These are phyloP conservation scores for Sepiola atlantica DNA, from an alignment of 2,888 invertebrate genomes.

Conservation along the genomic window DNA sequence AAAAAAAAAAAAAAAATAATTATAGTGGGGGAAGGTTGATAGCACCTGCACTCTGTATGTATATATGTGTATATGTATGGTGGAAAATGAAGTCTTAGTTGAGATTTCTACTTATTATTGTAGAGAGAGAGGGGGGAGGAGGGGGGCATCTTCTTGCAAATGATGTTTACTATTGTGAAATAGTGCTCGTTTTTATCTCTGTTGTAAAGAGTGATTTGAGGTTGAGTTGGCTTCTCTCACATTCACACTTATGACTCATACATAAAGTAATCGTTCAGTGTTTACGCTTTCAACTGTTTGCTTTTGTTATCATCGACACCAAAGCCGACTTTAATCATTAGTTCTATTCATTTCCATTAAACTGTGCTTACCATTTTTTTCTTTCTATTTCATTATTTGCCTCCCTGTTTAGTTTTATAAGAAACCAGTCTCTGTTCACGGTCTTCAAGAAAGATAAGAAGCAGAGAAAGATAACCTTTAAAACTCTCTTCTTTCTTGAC, in stretches of 20 bases:
- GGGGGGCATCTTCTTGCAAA: background rate
- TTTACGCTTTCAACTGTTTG: background rate
- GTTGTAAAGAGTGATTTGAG: background rate
- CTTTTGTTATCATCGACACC: background rate
- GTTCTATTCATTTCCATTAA: background rate
- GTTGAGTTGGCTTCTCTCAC: background rate
- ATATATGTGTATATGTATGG: too few relatives aligned
- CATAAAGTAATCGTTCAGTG: background rate
- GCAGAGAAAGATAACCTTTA: too few relatives aligned
- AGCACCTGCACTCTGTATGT: too few relatives aligned
- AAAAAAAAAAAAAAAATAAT: too few relatives aligned
- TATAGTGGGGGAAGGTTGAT: too few relatives aligned
- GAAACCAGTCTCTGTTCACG: too few relatives aligned
- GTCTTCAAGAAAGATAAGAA: background rate
- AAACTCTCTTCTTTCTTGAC: too few relatives aligned
- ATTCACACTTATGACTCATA: background rate
- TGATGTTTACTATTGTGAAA: background rate
- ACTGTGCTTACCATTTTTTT: background rate
- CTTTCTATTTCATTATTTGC: background rate
- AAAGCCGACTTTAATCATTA: background rate
- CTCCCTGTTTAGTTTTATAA: background rate
- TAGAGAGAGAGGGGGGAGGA: too few relatives aligned
- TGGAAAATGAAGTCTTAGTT: too few relatives aligned
- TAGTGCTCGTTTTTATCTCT: background rate
- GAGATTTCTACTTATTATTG: too few relatives aligned